These are phyloP conservation scores for Caenorhabditis doughertyi DNA, from an alignment of 2,888 invertebrate species.

Conservation along the genomic window DNA sequence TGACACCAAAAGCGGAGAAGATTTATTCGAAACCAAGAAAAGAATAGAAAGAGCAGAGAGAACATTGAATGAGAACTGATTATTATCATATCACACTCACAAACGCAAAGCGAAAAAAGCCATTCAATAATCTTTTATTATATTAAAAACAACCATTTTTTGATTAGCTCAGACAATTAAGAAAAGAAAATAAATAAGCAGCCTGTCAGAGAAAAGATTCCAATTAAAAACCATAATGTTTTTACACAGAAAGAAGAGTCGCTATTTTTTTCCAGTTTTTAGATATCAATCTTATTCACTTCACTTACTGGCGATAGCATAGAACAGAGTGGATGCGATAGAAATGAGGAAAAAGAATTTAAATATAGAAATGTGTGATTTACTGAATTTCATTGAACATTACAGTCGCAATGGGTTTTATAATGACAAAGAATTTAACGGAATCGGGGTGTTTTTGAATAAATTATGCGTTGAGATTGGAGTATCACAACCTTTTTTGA, in stretches of 20 bases:
- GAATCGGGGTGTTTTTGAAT: constrained; percentile 29
- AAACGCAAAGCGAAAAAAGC: constrained; percentile 56
- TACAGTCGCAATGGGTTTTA: constrained; percentile 12
- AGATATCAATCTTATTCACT: constrained; percentile 27
- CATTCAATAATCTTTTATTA: constrained; percentile 49
- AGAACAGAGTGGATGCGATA: constrained; percentile 16
- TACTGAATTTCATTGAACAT: constrained; percentile 10
- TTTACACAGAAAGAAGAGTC: constrained; percentile 10
- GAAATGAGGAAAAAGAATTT: constrained; percentile 2
- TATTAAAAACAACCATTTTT: constrained; percentile 22
- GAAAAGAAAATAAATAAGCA: not conserved
- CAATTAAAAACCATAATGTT: not conserved
- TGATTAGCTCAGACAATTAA: not conserved
- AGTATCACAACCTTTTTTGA: constrained; percentile 52
- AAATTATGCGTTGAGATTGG: constrained; percentile 58
- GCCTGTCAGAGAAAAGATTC: not conserved
- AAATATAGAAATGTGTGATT: constrained; percentile 28
- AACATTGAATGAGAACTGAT: constrained; percentile 28
- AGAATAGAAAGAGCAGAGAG: not conserved
- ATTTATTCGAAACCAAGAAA: constrained; percentile 37
- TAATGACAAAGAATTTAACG: not conserved
- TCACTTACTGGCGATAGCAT: constrained; percentile 53
- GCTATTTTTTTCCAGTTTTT: constrained; percentile 38
- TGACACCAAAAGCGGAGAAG: constrained; percentile 52
- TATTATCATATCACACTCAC: constrained; percentile 55